Evolutionary conservation across 2,888 invertebrate species (phyloP), one percentile per base, ranked within the genome.

Genomic region (Eupeodes luniger): DNA sequence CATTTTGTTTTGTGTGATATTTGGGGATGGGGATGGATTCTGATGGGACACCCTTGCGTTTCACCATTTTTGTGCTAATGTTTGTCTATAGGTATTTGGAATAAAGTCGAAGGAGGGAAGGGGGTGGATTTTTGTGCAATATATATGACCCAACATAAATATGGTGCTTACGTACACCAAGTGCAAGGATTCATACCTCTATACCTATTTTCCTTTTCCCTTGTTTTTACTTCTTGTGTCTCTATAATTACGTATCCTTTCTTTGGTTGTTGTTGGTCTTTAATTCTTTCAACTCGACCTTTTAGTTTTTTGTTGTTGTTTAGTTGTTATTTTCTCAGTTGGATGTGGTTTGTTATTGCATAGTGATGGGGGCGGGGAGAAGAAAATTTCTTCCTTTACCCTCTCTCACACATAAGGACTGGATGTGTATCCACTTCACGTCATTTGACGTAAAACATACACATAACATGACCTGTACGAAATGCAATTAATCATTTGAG

Each of bases 401-500:
- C 49, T 40, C 74, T 77, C 69, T 74, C 55, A 47, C 55, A 47
- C 61, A 36, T 9, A 19, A 62, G 64, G 55, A 53, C 49, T 19
- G n/a, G 2, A 67, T 64, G 77, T 88, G 81, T 88, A 85, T 81
- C 88, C 88, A 85, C 88, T 85, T 85, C 88, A 88, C 74, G 88
- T 85, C 88, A 88, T 88, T 81, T 88, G 85, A 78, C 77, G 59
- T 88, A 81, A 70, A 85, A 81, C 85, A 88, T 88, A 88, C 85
- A 85, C 84, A 88, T 81, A 88, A 88, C 88, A 88, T 81, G 85
- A 88, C 88, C 88, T 81, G 88, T 85, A 88, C 88, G 69, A 88
- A 88, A 88, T 85, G 88, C 88, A 88, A 88, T 88, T 88, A 88
- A 88, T 88, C 88, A 88, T 85, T 88, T 69, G 85, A 67, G 85